Evolutionary conservation across 2,888 invertebrate genomes (phyloP).

Genomic region (Cephus spinipes): DNA sequence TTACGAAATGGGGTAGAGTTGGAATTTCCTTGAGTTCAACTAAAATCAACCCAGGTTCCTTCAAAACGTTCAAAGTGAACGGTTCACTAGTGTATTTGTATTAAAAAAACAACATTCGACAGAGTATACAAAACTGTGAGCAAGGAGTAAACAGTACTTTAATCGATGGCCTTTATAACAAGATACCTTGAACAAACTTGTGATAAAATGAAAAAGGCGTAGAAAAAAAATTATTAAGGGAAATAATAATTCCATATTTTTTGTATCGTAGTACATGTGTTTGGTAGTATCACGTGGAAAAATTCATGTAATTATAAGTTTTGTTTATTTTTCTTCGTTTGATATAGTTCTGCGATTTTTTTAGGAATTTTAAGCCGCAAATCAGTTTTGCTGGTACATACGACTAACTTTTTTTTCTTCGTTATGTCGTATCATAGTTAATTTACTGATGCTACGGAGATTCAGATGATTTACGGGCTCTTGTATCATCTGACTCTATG

Average conservation of each 20-base stretch:
- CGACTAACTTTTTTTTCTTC: neutral
- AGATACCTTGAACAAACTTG: neutral
- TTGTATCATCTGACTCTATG: neutral
- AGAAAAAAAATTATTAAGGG: neutral
- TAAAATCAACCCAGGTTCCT: neutral
- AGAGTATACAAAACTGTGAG: neutral
- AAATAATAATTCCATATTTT: neutral
- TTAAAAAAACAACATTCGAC: neutral
- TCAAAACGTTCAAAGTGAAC: neutral
- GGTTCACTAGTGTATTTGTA: neutral
- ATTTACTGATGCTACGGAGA: neutral
- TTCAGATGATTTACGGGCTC: neutral
- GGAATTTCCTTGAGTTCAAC: neutral
- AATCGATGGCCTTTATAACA: neutral
- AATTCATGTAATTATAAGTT: neutral
- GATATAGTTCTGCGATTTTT: neutral
- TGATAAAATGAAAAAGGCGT: neutral
- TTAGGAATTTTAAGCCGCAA: neutral
- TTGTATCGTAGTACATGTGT: neutral
- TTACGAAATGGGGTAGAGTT: neutral
- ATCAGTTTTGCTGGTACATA: neutral
- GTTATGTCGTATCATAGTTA: neutral
- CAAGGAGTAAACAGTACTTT: neutral
- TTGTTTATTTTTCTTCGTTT: neutral
- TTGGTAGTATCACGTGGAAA: neutral